phyloP scores from a whole-genome alignment of 2,888 invertebrate genomes.

The Carcina quercana region DNA sequence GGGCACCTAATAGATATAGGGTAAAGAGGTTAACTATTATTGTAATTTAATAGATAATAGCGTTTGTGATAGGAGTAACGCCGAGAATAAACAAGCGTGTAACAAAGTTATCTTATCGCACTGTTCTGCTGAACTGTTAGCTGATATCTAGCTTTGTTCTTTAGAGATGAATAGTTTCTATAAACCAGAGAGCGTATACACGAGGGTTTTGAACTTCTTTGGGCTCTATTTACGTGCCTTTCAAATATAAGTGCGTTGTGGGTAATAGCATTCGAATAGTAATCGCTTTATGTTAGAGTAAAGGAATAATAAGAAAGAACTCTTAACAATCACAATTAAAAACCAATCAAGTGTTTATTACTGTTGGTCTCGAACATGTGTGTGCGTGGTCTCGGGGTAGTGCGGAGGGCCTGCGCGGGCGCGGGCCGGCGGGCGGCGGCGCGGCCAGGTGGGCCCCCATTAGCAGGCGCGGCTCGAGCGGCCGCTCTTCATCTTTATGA shows the following conservation, averaged over 20 bases:
- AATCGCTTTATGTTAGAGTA: no score
- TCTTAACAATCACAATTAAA: slow-evolving; percentile 35
- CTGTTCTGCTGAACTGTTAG: background rate
- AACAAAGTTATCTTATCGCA: slow-evolving; percentile 6
- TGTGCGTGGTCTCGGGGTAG: slow-evolving; percentile 20
- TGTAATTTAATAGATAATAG: slow-evolving; percentile 9
- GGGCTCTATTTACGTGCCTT: no score
- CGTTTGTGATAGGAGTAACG: slow-evolving; percentile 3
- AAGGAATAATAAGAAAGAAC: no score
- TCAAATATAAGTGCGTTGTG: no score
- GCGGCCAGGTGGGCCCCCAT: slow-evolving; percentile 66
- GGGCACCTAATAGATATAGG: slow-evolving; percentile 15
- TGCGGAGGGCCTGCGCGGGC: slow-evolving; percentile 21
- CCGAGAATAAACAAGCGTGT: slow-evolving; percentile 3
- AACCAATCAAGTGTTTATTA: slow-evolving; percentile 43
- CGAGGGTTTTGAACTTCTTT: no score
- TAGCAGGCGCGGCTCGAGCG: slow-evolving; percentile 67
- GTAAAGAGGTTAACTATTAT: slow-evolving; percentile 12
- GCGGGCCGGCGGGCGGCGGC: slow-evolving; percentile 27
- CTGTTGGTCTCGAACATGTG: slow-evolving; percentile 23
- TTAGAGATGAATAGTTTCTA: no score
- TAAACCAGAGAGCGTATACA: no score
- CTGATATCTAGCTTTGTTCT: no score
- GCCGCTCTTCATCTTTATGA: slow-evolving; percentile 74
- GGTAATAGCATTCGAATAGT: no score